Base-by-base conservation (phyloP, 2,888 invertebrate genomes). In the Trichopria drosophilae region DNA sequence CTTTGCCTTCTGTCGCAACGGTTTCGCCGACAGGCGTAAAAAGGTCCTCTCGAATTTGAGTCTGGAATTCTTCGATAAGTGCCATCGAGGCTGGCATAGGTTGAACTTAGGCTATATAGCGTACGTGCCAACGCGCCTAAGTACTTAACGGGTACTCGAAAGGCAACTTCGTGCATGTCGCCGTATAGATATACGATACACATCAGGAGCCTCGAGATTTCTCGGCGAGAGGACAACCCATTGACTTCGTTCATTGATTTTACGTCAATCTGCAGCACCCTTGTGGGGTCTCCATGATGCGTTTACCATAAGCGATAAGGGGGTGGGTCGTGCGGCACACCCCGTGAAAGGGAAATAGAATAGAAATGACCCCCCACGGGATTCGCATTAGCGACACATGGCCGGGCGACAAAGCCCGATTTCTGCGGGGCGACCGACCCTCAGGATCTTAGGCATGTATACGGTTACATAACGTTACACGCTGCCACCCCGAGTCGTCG, bases 191-290 rank as follows among this genome's bases (percentile, higher is more conserved):
- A n/a, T n/a, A n/a, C n/a, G n/a, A n/a, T n/a, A n/a, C n/a, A n/a
- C n/a, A n/a, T n/a, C n/a, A n/a, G n/a, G n/a, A n/a, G n/a, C n/a
- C n/a, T n/a, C n/a, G n/a, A n/a, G n/a, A n/a, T n/a, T n/a, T 51
- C 57, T 55, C 51, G 51, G 43, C 54, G 58, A 29, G 50, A 62
- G 58, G 57, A 64, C 65, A 67, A 64, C 72, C 73, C 71, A 75
- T 75, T 75, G 75, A 75, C 75, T 75, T 70, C 63, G 67, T 69
- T 72, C 75, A 75, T 75, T 74, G 75, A 75, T 75, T 75, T 75
- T 74, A 72, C 71, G 74, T 74, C 75, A 75, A 74, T 75, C 73
- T 69, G 28, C 26, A 56, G 58, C 64, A 65, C 69, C 66, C 68
- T 73, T 70, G 68, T 65, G 64, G 69, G 67, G 64, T 64, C 66